These are phyloP conservation scores for Paedocypris sp. DNA, from an alignment of 2,113 vertebrate species.

Conservation along the genomic window DNA sequence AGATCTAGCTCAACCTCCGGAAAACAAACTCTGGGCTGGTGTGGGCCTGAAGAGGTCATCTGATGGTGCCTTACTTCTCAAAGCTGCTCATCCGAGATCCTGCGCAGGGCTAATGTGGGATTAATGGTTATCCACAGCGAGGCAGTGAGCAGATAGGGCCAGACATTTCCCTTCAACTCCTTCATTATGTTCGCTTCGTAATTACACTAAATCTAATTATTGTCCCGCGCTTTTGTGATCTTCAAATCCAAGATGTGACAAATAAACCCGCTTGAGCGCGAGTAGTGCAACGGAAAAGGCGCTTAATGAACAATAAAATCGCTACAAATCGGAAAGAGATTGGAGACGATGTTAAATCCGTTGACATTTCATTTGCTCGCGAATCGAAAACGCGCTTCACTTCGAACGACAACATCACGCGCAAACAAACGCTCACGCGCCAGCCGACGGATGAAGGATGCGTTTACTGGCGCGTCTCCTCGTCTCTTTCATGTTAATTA, in stretches of 20 bases:
- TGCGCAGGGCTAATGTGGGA: slow-evolving; percentile 35
- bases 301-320: slow-evolving; percentile 68
- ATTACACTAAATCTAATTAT: slow-evolving; percentile 66
- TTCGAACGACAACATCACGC: slow-evolving; percentile 55
- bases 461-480: slow-evolving; percentile 62
- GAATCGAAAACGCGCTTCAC: slow-evolving; percentile 33
- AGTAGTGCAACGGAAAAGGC: slow-evolving; percentile 28
- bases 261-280: slow-evolving; percentile 54
- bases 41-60: background rate
- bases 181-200: slow-evolving; percentile 57
- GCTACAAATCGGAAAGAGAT: slow-evolving; percentile 25
- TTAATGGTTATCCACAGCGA: slow-evolving; percentile 36
- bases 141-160: slow-evolving; percentile 49
- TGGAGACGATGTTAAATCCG: slow-evolving; percentile 52
- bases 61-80: background rate
- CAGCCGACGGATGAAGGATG: slow-evolving; percentile 56
- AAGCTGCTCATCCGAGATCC: slow-evolving; percentile 9
- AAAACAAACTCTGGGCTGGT: background rate
- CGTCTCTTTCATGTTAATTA: slow-evolving; percentile 73
- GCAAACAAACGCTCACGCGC: slow-evolving; percentile 55
- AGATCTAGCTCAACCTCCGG: background rate
- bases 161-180: slow-evolving; percentile 53
- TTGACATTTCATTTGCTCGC: slow-evolving; percentile 65
- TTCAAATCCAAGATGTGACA: slow-evolving; percentile 61
- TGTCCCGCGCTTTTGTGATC: slow-evolving; percentile 64